A percentile compares a stretch with the other conserved stretches of the same genome.
Conservation (phyloP, 2,797 vertebrate genomes). For the Anguilla pacifica region DNA sequence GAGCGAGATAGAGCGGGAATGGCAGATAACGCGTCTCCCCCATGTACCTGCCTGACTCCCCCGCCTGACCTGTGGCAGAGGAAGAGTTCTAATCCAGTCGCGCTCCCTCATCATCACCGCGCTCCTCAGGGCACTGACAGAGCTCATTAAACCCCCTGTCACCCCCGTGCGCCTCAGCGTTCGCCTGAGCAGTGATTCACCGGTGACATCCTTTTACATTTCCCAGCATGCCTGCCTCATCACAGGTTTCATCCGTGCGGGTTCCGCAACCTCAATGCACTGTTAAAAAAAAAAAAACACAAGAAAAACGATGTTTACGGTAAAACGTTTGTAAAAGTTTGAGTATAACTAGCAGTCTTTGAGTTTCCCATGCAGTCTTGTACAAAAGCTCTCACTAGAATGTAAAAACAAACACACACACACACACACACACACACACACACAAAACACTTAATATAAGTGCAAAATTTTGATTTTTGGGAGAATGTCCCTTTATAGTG, state of each 20-base stretch:
- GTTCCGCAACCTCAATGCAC: neutral
- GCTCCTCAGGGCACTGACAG: constrained; percentile 25
- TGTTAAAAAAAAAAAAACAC: neutral
- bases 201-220: constrained; percentile 24
- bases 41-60: constrained; percentile 38
- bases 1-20: neutral
- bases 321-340: too few relatives aligned
- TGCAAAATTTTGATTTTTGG: too few relatives aligned
- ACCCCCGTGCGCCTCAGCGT: neutral
- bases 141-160: constrained; percentile 16
- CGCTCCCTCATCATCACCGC: constrained; percentile 40
- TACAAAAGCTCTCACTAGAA: too few relatives aligned
- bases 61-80: constrained; percentile 49
- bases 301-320: too few relatives aligned
- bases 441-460: too few relatives aligned
- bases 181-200: constrained; percentile 4
- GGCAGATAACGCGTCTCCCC: neutral
- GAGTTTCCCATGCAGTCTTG: too few relatives aligned
- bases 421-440: too few relatives aligned
- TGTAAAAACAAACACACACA: too few relatives aligned
- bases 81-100: constrained; percentile 48
- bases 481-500: too few relatives aligned
- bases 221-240: neutral
- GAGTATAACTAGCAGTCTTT: too few relatives aligned
- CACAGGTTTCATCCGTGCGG: neutral